These are phyloP conservation scores for Eptatretus atami DNA, from an alignment of 2,797 vertebrate genomes.

Conservation along the genomic window DNA sequence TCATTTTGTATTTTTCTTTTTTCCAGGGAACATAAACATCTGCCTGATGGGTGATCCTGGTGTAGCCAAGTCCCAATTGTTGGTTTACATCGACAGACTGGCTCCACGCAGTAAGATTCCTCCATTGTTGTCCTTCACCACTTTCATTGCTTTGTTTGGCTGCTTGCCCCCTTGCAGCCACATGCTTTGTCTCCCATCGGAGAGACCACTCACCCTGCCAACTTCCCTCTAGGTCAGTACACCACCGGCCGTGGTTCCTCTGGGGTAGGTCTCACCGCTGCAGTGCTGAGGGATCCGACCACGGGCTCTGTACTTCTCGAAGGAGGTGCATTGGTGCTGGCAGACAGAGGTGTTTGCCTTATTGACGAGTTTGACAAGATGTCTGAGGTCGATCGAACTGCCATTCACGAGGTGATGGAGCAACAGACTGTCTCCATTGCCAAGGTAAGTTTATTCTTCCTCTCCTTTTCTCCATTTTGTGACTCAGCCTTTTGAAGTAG, in stretches of 20 bases:
- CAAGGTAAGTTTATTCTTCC: slow-evolving; percentile 18
- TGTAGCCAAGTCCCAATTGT: slow-evolving; percentile 65
- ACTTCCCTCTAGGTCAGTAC: slow-evolving; percentile 34
- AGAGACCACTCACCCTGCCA: background rate
- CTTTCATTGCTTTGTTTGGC: no score
- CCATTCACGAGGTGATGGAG: slow-evolving; percentile 82
- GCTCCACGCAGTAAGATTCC: slow-evolving; percentile 43
- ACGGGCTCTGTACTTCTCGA: slow-evolving; percentile 52
- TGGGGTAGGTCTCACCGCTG: slow-evolving; percentile 53
- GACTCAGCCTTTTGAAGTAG: no score
- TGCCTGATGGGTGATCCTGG: slow-evolving; percentile 80
- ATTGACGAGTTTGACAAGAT: slow-evolving; percentile 91
- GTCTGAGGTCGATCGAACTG: slow-evolving; percentile 46
- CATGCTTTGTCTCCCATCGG: background rate
- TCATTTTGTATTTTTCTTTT: background rate
- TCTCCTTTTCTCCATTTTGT: no score
- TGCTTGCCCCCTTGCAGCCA: no score
- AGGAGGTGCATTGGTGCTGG: slow-evolving; percentile 49
- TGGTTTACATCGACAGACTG: slow-evolving; percentile 70
- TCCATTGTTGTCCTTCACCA: no score
- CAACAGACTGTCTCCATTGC: slow-evolving; percentile 82
- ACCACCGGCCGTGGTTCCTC: slow-evolving; percentile 63
- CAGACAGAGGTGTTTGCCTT: slow-evolving; percentile 53
- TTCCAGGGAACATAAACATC: slow-evolving; percentile 55
- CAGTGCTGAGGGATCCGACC: slow-evolving; percentile 42